Evolutionary conservation across 2,797 vertebrate species (phyloP).

Genomic region (Muraenolepis orangiensis): DNA sequence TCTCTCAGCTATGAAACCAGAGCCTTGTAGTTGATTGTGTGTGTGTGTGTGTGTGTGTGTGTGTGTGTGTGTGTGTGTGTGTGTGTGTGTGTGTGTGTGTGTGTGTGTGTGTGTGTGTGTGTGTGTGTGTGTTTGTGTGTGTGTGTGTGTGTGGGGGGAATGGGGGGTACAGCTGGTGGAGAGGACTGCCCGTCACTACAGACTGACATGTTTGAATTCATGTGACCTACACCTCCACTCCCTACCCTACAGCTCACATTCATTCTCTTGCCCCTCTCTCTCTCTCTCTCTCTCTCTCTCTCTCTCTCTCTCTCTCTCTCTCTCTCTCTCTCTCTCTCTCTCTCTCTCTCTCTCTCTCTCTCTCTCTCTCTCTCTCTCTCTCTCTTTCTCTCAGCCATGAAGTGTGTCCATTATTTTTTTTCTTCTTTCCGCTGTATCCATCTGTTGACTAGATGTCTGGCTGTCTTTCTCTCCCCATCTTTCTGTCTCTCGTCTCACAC

Average conservation of each 20-base stretch:
- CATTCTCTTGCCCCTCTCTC: neutral
- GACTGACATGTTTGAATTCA: too few relatives aligned
- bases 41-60: slow-evolving; percentile 5
- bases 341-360: neutral
- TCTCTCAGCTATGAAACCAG: neutral
- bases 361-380: slow-evolving; percentile 2
- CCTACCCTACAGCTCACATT: too few relatives aligned
- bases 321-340: neutral
- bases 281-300: too few relatives aligned
- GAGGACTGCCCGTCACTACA: too few relatives aligned
- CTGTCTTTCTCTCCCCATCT: neutral
- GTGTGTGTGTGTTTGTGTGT: slow-evolving; percentile 22
- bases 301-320: too few relatives aligned
- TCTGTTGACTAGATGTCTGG: slow-evolving; percentile 34
- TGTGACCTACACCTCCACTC: neutral
- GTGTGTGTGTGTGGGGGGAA: too few relatives aligned
- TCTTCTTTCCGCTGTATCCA: slow-evolving; percentile 33
- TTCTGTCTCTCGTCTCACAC: neutral
- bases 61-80: slow-evolving; percentile 19
- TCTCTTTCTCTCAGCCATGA: slow-evolving; percentile 12
- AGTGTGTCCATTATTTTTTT: neutral
- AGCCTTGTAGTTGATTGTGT: neutral
- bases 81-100: slow-evolving; percentile 7
- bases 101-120: slow-evolving; percentile 16
- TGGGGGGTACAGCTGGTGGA: too few relatives aligned